A percentile compares a stretch with the other conserved stretches of the same genome.
Evolutionary conservation across 1,140 invertebrate species (phyloP).

Genomic region (Rhagoletis zephyria): DNA sequence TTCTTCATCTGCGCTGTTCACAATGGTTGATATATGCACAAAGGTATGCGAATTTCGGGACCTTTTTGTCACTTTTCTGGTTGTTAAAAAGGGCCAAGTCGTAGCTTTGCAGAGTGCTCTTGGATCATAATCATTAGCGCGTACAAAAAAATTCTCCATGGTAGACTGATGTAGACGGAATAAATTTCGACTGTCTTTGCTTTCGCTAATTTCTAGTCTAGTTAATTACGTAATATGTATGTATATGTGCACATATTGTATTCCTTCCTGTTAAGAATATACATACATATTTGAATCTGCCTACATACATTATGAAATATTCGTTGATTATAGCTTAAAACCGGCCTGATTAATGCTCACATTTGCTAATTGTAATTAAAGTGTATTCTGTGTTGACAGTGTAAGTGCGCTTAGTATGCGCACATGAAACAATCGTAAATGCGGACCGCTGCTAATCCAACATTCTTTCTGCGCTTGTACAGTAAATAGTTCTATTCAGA

Average conservation of each 20-base stretch:
- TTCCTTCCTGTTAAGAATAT: neutral
- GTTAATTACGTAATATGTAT: neutral
- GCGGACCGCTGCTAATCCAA: neutral
- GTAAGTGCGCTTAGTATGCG: neutral
- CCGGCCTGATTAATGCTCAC: neutral
- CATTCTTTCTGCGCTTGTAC: neutral
- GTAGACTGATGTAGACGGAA: no score
- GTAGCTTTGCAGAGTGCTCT: no score
- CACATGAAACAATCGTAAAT: neutral
- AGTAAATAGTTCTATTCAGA: slow-evolving; percentile 24
- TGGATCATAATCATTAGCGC: no score
- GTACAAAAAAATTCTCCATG: no score
- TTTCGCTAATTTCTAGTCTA: no score
- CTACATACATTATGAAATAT: neutral
- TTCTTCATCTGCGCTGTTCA: no score
- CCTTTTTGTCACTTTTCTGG: no score
- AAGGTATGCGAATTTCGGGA: no score
- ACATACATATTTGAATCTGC: neutral
- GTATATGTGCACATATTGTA: neutral
- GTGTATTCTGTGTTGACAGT: neutral
- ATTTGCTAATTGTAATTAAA: neutral
- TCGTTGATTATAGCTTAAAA: neutral
- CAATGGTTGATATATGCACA: no score
- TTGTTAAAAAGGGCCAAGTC: no score
- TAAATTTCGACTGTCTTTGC: no score